phyloP scores from a whole-genome alignment of 2,797 vertebrate genomes.

The Peromyscus attwateri region DNA sequence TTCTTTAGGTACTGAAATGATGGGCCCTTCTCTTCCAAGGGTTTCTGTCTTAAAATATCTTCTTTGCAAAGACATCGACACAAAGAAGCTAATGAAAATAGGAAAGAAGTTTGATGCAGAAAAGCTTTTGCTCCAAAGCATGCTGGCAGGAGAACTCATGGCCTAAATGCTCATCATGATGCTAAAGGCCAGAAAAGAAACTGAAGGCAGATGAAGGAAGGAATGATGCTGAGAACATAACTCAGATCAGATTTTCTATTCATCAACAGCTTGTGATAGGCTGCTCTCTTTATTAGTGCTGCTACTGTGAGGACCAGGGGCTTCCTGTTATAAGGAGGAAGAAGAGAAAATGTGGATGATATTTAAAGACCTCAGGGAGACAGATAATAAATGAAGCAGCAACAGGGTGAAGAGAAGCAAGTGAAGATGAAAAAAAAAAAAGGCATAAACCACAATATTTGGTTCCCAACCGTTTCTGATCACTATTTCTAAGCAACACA shows the following conservation, averaged over 20 bases:
- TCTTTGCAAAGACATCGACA: neutral
- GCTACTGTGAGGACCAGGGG: neutral
- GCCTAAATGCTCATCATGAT: neutral
- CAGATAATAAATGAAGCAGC: neutral
- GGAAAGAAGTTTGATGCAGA: neutral
- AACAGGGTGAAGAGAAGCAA: neutral
- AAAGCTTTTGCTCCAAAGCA: neutral
- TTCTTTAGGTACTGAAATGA: neutral
- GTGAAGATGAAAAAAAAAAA: neutral
- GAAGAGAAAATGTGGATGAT: neutral
- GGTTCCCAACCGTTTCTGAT: neutral
- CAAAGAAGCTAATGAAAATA: neutral
- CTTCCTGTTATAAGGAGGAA: neutral
- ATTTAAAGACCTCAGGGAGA: neutral
- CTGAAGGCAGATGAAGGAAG: neutral
- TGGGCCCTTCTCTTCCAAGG: neutral
- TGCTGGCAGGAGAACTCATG: neutral
- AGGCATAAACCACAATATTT: neutral
- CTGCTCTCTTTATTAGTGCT: neutral
- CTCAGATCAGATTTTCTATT: neutral
- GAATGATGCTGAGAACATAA: neutral
- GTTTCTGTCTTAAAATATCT: slow-evolving; percentile 13
- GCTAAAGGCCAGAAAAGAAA: neutral
- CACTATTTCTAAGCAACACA: neutral
- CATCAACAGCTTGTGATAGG: neutral